Evolutionary conservation across 1,140 invertebrate genomes (phyloP).

Genomic region (Ceratosolen solmsi): DNA sequence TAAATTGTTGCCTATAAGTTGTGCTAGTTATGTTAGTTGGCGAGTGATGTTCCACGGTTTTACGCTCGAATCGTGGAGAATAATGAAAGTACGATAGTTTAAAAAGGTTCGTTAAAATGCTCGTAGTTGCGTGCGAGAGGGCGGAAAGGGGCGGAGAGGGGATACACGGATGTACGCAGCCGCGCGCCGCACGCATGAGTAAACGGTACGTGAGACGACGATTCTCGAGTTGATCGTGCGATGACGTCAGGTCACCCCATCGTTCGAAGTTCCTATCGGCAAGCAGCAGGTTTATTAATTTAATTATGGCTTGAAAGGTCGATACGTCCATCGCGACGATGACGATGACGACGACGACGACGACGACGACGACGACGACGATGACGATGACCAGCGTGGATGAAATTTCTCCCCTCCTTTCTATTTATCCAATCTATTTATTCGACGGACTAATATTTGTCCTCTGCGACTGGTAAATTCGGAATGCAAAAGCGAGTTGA

Average conservation of each 20-base stretch:
- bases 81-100: too few relatives aligned
- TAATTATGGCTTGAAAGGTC: conserved; percentile 55
- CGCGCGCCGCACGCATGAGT: background rate
- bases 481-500: background rate
- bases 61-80: too few relatives aligned
- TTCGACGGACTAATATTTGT: too few relatives aligned
- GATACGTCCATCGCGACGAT: too few relatives aligned
- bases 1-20: too few relatives aligned
- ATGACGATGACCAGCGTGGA: background rate
- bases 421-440: background rate
- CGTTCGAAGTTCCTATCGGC: conserved; percentile 54
- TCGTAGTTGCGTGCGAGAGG: background rate
- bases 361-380: conserved; percentile 6
- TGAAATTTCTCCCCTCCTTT: too few relatives aligned
- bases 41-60: too few relatives aligned
- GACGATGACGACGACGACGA: too few relatives aligned
- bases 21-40: too few relatives aligned
- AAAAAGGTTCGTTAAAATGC: background rate
- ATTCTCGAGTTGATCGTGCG: background rate
- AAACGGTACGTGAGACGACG: background rate
- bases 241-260: conserved; percentile 62
- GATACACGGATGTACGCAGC: background rate
- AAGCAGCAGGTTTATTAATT: conserved; percentile 53
- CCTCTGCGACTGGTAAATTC: too few relatives aligned
- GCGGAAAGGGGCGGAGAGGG: background rate